A percentile compares a stretch with the other conserved stretches of the same genome.
phyloP scores from a whole-genome alignment of 2,113 vertebrate genomes.

The Hucho hucho region DNA sequence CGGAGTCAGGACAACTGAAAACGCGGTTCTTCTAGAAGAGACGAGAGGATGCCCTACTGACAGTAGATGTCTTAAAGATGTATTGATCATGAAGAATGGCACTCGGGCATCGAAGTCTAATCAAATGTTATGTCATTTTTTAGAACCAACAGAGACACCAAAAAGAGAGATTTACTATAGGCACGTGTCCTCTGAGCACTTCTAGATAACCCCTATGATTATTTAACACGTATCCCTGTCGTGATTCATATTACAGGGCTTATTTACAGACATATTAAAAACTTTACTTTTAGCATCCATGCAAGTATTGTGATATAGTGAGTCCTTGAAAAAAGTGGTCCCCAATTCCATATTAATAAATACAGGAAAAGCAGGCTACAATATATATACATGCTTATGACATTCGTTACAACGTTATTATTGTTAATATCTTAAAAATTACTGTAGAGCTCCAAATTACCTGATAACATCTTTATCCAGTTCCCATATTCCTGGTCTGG shows the following conservation, averaged over 20 bases:
- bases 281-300: too few species aligned
- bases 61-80: not conserved
- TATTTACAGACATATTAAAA: too few species aligned
- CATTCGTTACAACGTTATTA: not conserved
- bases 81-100: too few species aligned
- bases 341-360: too few species aligned
- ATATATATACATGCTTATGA: not conserved
- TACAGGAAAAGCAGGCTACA: too few species aligned
- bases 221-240: too few species aligned
- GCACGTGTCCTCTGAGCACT: not conserved
- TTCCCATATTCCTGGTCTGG: slow-evolving; percentile 1
- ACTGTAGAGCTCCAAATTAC: not conserved
- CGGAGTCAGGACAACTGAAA: not conserved
- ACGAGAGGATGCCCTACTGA: not conserved
- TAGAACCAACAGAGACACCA: not conserved
- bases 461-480: slow-evolving; percentile 13
- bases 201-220: not conserved
- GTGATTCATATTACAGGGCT: too few species aligned
- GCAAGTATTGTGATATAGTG: too few species aligned
- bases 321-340: too few species aligned
- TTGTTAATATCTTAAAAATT: not conserved
- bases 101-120: slow-evolving; percentile 31
- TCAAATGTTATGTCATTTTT: slow-evolving; percentile 42
- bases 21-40: not conserved
- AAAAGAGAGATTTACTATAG: not conserved